Evolutionary conservation across 2,797 vertebrate genomes (phyloP).

Genomic region (Gobionotothen gibberifrons): DNA sequence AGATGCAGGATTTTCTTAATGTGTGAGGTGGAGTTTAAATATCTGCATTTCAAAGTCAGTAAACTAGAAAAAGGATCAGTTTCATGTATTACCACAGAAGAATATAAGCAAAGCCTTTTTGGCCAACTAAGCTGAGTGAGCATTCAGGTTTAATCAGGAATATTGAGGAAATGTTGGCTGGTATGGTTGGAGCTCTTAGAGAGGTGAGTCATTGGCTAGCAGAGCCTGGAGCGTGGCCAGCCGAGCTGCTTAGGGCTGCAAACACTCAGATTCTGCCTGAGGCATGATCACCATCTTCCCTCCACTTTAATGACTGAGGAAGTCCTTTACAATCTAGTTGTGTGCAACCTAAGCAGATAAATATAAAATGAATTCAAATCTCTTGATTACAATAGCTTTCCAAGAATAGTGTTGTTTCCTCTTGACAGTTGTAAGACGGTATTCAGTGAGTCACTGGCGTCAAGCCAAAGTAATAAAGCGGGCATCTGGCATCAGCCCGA

Average conservation of each 20-base stretch:
- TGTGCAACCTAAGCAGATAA: slow-evolving; percentile 18
- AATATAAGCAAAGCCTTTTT: slow-evolving; percentile 82
- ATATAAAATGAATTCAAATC: slow-evolving; percentile 56
- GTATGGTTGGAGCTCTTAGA: slow-evolving; percentile 75
- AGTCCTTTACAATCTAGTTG: slow-evolving; percentile 40
- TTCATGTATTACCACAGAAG: slow-evolving; percentile 64
- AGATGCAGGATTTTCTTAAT: slow-evolving; percentile 7
- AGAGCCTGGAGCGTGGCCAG: slow-evolving; percentile 72
- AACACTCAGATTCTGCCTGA: slow-evolving; percentile 38
- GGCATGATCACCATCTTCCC: slow-evolving; percentile 51
- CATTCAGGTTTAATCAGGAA: slow-evolving; percentile 82
- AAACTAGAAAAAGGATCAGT: slow-evolving; percentile 65
- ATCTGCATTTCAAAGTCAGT: slow-evolving; percentile 39
- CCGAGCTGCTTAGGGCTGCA: slow-evolving; percentile 56
- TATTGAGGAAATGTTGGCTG: slow-evolving; percentile 77
- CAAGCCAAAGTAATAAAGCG: slow-evolving; percentile 62
- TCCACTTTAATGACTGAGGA: slow-evolving; percentile 43
- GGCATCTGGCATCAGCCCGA: slow-evolving; percentile 64
- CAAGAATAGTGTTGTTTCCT: slow-evolving; percentile 60
- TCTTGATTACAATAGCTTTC: slow-evolving; percentile 59
- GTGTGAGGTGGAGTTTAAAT: slow-evolving; percentile 28
- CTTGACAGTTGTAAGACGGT: slow-evolving; percentile 49
- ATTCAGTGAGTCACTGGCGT: slow-evolving; percentile 59
- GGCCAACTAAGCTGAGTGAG: slow-evolving; percentile 64
- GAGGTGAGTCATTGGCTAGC: slow-evolving; percentile 79